Evolutionary conservation across 2,113 vertebrate genomes (phyloP).

Genomic region (Psilopogon haemacephalus): DNA sequence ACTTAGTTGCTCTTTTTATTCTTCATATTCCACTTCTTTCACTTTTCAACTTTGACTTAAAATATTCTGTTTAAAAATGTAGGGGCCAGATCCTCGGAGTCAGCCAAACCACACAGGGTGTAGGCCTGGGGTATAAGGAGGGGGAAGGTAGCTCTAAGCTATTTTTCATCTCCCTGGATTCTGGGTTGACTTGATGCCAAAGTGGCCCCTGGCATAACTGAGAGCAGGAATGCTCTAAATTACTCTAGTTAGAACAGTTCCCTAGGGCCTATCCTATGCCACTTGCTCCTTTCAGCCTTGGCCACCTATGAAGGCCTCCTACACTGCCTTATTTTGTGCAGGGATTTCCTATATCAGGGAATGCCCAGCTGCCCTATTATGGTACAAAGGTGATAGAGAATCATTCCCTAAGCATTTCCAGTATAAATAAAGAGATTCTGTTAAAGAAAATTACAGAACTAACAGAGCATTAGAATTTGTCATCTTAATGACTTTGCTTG

Average conservation of each 20-base stretch:
- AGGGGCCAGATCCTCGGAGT: conserved; percentile 38
- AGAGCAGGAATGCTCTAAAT: conserved; percentile 66
- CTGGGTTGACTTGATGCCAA: conserved; percentile 66
- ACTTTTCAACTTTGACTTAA: conserved; percentile 34
- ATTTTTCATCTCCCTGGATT: conserved; percentile 66
- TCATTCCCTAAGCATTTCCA: conserved; percentile 53
- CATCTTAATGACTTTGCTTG: conserved; percentile 49
- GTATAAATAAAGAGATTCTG: conserved; percentile 53
- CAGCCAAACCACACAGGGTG: conserved; percentile 67
- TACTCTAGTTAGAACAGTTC: conserved; percentile 66
- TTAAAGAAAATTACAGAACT: conserved; percentile 53
- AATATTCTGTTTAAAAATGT: conserved; percentile 44
- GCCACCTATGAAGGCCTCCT: conserved; percentile 67
- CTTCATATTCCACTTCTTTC: conserved; percentile 11
- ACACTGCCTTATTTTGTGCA: conserved; percentile 52
- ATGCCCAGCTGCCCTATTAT: conserved; percentile 56
- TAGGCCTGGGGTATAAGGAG: conserved; percentile 11
- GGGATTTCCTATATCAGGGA: conserved; percentile 58
- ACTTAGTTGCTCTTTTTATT: conserved; percentile 17
- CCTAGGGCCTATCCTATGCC: conserved; percentile 67
- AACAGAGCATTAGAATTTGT: conserved; percentile 47
- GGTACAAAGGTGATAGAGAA: conserved; percentile 53
- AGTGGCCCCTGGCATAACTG: conserved; percentile 66
- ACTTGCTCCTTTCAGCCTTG: conserved; percentile 59
- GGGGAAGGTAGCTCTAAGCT: conserved; percentile 57